Evolutionary conservation across 2,888 invertebrate species (phyloP).

Genomic region (Andrena hattorfiana): DNA sequence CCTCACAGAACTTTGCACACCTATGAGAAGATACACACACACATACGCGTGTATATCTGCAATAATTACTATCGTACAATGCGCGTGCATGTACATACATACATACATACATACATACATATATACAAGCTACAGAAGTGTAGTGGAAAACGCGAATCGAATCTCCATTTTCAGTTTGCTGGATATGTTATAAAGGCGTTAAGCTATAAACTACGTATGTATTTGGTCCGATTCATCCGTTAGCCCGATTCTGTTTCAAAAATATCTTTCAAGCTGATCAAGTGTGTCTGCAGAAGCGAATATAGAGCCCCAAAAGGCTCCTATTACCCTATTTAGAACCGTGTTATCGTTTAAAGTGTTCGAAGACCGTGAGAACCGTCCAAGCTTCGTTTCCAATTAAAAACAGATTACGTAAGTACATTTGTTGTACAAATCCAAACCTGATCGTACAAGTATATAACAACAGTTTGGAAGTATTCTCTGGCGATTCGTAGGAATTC

Average conservation of each 20-base stretch:
- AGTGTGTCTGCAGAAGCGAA: slow-evolving; percentile 50
- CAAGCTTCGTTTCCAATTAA: slow-evolving; percentile 40
- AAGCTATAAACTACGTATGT: slow-evolving; percentile 76
- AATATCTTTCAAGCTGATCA: slow-evolving; percentile 59
- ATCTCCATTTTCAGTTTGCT: slow-evolving; percentile 55
- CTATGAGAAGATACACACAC: slow-evolving; percentile 43
- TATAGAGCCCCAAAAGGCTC: not conserved
- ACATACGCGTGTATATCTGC: too few relatives aligned
- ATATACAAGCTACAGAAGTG: slow-evolving; percentile 68
- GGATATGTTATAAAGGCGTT: slow-evolving; percentile 80
- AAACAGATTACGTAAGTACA: slow-evolving; percentile 46
- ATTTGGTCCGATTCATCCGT: slow-evolving; percentile 78
- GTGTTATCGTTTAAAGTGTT: slow-evolving; percentile 18
- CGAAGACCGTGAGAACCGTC: slow-evolving; percentile 34
- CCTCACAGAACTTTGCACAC: slow-evolving; percentile 47
- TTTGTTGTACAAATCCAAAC: slow-evolving; percentile 42
- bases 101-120: slow-evolving; percentile 34
- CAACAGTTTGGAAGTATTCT: slow-evolving; percentile 42
- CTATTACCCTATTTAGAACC: slow-evolving; percentile 36
- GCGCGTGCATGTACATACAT: slow-evolving; percentile 52
- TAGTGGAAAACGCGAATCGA: slow-evolving; percentile 70
- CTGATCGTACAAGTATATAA: slow-evolving; percentile 31
- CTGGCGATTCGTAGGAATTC: slow-evolving; percentile 41
- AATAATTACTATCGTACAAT: not conserved
- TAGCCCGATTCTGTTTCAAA: slow-evolving; percentile 65